A percentile compares a stretch with the other conserved stretches of the same genome.
These are phyloP conservation scores for Pomacea maculata DNA, from an alignment of 1,140 invertebrate genomes.

Conservation along the genomic window DNA sequence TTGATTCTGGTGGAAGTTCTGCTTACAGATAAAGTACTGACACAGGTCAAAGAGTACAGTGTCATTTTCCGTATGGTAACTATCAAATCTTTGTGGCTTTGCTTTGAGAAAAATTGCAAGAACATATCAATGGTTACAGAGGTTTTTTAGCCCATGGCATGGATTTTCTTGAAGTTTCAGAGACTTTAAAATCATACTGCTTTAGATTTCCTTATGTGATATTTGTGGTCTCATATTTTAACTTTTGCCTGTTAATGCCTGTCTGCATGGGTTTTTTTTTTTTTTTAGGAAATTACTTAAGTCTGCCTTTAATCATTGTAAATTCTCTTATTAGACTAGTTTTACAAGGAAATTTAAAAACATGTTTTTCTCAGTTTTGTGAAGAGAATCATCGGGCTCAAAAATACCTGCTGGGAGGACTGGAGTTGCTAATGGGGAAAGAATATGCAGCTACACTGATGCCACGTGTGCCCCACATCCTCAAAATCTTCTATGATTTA, in stretches of 20 bases:
- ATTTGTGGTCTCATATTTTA: too few species aligned
- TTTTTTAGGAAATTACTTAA: too few species aligned
- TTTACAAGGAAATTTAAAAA: too few species aligned
- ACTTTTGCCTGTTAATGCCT: too few species aligned
- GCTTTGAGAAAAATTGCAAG: constrained; percentile 40
- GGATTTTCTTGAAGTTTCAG: not conserved
- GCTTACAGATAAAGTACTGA: constrained; percentile 85
- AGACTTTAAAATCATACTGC: not conserved
- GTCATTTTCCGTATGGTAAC: constrained; percentile 69
- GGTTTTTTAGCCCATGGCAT: not conserved
- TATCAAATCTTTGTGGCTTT: constrained; percentile 59
- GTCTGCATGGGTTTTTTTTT: too few species aligned
- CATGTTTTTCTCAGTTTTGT: constrained; percentile 79
- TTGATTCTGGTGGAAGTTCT: constrained; percentile 92
- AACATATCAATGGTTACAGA: not conserved
- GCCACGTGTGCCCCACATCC: constrained; percentile 87
- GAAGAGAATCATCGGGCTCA: constrained; percentile 90
- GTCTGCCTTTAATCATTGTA: too few species aligned
- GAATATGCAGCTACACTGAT: constrained; percentile 83
- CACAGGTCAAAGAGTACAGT: constrained; percentile 72
- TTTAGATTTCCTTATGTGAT: not conserved
- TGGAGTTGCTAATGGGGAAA: constrained; percentile 89
- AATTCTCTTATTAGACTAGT: too few species aligned
- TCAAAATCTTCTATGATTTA: constrained; percentile 92
- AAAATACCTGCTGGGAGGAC: constrained; percentile 92